Evolutionary conservation across 2,113 vertebrate species (phyloP).

Genomic region (Corvus cornix): DNA sequence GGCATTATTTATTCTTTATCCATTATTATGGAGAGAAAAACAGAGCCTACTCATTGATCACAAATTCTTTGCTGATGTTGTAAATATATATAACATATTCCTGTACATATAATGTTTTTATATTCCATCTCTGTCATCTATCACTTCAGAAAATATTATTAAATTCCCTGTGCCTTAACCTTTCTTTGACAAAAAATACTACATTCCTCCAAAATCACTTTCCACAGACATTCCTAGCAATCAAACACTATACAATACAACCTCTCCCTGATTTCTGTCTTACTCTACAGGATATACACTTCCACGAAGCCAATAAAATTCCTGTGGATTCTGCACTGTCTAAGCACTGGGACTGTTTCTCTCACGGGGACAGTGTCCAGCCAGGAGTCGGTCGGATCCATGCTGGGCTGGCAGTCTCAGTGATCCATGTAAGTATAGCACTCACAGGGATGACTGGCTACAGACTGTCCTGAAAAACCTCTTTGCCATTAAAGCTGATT

Average conservation of each 20-base stretch:
- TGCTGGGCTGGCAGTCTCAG: background rate
- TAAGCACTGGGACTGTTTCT: background rate
- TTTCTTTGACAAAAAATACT: background rate
- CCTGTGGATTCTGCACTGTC: background rate
- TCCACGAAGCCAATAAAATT: background rate
- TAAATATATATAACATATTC: background rate
- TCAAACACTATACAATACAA: background rate
- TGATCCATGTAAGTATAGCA: accelerated
- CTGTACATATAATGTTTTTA: background rate
- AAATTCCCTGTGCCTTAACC: background rate
- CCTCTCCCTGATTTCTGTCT: background rate
- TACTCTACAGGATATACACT: background rate
- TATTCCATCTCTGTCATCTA: background rate
- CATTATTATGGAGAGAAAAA: background rate
- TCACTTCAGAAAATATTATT: background rate
- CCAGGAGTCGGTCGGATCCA: accelerated
- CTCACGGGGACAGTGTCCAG: background rate
- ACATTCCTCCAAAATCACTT: background rate
- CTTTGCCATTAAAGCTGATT: background rate
- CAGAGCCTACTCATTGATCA: background rate
- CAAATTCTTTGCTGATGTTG: background rate
- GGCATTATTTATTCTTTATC: background rate
- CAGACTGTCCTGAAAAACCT: background rate
- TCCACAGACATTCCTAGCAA: background rate
- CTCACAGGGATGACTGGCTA: background rate